Evolutionary conservation across 2,113 vertebrate genomes (phyloP).

Genomic region (Pandion haliaetus): DNA sequence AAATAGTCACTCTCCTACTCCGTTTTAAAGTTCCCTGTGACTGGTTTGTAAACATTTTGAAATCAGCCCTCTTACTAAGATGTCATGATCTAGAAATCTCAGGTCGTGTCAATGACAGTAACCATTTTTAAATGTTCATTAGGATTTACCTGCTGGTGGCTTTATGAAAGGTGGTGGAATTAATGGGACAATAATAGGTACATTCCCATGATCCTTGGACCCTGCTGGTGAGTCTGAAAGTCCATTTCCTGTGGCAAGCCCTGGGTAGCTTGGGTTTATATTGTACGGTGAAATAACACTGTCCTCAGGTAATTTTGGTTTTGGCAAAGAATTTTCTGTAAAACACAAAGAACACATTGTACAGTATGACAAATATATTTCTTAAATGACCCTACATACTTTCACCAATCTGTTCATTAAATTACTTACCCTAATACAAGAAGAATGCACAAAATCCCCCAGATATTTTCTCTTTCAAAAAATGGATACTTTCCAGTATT

Average conservation of each 20-base stretch:
- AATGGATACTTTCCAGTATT: neutral
- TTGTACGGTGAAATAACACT: constrained; percentile 88
- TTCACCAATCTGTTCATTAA: neutral
- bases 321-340: constrained; percentile 98
- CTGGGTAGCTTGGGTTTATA: constrained; percentile 87
- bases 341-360: constrained; percentile 65
- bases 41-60: neutral
- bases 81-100: neutral
- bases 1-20: neutral
- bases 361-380: constrained; percentile 44
- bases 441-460: neutral
- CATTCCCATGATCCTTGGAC: constrained; percentile 90
- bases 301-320: constrained; percentile 88
- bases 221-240: constrained; percentile 87
- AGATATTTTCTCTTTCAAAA: neutral
- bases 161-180: constrained; percentile 97
- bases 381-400: neutral
- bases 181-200: constrained; percentile 96
- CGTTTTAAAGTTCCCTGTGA: neutral
- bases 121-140: neutral
- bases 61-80: neutral
- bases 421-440: neutral
- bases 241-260: constrained; percentile 90
- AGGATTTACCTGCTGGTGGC: constrained; percentile 91
- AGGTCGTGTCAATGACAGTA: neutral